phyloP scores from a whole-genome alignment of 2,888 invertebrate species.

The Venusia cambrica region DNA sequence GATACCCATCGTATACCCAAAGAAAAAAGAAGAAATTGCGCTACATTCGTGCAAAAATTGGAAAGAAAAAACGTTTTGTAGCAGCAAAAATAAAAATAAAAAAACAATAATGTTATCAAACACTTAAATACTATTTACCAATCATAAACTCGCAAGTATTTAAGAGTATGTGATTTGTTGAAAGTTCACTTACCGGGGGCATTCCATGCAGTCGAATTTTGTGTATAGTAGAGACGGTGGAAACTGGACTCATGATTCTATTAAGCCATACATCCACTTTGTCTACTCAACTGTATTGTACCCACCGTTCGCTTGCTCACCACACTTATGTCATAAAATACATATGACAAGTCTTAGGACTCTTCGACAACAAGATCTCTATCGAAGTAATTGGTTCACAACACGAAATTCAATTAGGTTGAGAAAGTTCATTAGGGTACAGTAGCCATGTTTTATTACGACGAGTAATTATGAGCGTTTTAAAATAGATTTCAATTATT shows the following conservation, averaged over 20 bases:
- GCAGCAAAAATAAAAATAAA: too few relatives aligned
- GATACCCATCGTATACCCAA: too few relatives aligned
- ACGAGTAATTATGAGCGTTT: conserved; percentile 15
- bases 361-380: conserved; percentile 62
- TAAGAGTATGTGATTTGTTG: too few relatives aligned
- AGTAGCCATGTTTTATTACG: conserved; percentile 42
- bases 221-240: conserved; percentile 58
- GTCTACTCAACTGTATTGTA: conserved; percentile 36
- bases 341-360: conserved; percentile 60
- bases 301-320: conserved; percentile 38
- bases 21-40: too few relatives aligned
- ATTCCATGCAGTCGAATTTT: conserved; percentile 54
- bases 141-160: too few relatives aligned
- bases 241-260: conserved; percentile 57
- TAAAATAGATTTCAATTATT: conserved; percentile 24
- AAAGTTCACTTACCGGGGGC: conserved; percentile 55
- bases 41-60: too few relatives aligned
- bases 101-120: too few relatives aligned
- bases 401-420: conserved; percentile 67
- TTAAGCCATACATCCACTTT: conserved; percentile 14
- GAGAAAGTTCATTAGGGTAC: conserved; percentile 54
- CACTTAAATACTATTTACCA: too few relatives aligned
- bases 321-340: conserved; percentile 51
- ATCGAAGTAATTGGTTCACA: conserved; percentile 67
- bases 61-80: too few relatives aligned